phyloP scores from a whole-genome alignment of 1,140 invertebrate genomes.

The Belonocnema kinseyi region DNA sequence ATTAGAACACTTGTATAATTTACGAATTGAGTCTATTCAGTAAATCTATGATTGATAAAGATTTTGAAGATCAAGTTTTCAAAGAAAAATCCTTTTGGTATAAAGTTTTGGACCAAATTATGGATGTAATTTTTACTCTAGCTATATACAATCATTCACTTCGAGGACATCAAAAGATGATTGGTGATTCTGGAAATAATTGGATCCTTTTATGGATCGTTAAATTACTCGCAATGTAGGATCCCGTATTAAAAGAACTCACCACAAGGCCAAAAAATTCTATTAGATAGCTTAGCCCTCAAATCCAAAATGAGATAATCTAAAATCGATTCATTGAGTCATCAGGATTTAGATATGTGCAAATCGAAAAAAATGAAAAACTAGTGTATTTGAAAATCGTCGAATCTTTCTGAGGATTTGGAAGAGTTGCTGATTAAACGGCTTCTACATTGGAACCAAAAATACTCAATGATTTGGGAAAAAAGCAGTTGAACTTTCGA shows the following conservation, averaged over 20 bases:
- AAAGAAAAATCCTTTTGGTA: background rate
- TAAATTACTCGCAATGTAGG: constrained; percentile 35
- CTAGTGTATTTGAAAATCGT: constrained; percentile 42
- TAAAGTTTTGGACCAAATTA: constrained; percentile 3
- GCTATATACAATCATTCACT: background rate
- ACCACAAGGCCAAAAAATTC: constrained; percentile 39
- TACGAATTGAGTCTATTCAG: constrained; percentile 54
- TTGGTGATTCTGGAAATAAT: constrained; percentile 41
- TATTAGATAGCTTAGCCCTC: constrained; percentile 46
- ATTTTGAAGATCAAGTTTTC: constrained; percentile 45
- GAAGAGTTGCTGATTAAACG: constrained; percentile 48
- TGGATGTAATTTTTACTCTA: background rate
- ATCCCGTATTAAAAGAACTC: constrained; percentile 42
- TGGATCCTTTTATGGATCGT: constrained; percentile 50
- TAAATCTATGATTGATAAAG: constrained; percentile 48
- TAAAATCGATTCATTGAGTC: constrained; percentile 51
- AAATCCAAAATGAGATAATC: constrained; percentile 56
- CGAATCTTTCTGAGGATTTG: constrained; percentile 48
- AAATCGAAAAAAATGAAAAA: constrained; percentile 40
- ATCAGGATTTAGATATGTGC: constrained; percentile 48
- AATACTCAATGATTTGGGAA: constrained; percentile 51
- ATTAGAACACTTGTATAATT: constrained; percentile 52
- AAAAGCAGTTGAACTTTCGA: constrained; percentile 52
- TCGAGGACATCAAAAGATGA: constrained; percentile 39
- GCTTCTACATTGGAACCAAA: constrained; percentile 49